Percentiles rank a stretch among this genome's conserved stretches.
These are phyloP conservation scores for Calypte anna DNA, from an alignment of 2,113 vertebrate genomes.

Conservation along the genomic window DNA sequence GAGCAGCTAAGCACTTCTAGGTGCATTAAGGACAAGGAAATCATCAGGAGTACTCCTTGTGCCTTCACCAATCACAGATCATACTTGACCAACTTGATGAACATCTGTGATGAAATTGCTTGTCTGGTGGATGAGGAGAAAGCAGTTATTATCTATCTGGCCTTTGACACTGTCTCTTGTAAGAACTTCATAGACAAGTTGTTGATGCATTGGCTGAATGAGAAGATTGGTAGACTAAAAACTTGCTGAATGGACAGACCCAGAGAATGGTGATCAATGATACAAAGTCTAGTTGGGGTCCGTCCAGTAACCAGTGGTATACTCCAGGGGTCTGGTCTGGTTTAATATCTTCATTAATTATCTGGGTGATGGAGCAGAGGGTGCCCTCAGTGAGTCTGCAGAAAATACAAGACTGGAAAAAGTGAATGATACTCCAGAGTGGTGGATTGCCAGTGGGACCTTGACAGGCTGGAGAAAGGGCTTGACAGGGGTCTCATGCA, in stretches of 20 bases:
- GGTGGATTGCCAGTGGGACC: fast-evolving
- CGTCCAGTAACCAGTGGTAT: background rate
- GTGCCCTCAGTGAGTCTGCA: background rate
- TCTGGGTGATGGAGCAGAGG: background rate
- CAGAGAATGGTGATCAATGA: background rate
- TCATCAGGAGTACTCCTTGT: background rate
- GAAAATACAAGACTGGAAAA: background rate
- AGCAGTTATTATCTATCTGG: background rate
- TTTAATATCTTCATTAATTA: background rate
- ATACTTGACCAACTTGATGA: background rate
- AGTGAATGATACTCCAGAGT: fast-evolving
- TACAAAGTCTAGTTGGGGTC: background rate
- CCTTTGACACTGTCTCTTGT: background rate
- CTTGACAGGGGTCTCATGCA: background rate
- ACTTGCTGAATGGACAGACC: background rate
- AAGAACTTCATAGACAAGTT: background rate
- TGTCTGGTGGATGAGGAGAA: background rate
- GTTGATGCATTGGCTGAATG: background rate
- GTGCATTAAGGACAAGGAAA: background rate
- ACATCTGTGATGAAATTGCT: background rate
- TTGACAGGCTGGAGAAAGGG: fast-evolving
- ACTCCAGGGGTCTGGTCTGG: background rate
- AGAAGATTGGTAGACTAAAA: background rate
- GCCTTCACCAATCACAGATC: background rate
- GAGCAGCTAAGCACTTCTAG: background rate